Evolutionary conservation across 2,113 vertebrate genomes (phyloP), one percentile per base, ranked within the genome.

Genomic region (Podilymbus podiceps): DNA sequence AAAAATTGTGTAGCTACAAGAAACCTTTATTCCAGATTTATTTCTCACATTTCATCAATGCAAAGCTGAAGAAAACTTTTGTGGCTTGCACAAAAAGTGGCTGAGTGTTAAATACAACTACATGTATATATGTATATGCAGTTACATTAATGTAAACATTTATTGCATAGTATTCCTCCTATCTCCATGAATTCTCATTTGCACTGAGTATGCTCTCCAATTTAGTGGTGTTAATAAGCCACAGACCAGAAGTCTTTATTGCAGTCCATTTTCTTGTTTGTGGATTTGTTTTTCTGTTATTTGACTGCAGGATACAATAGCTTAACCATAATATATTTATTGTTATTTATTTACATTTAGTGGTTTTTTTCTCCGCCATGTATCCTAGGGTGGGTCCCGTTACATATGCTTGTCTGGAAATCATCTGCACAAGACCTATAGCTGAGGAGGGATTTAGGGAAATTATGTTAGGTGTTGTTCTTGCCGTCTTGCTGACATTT

Each of bases 391-490:
- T 46, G 56, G 30, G 49, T 89, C 31, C 25, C 56, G 59, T 79
- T 90, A 85, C 19, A 38, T 68, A 40, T 27, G 4, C 33, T 79
- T 2, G 2, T 86, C 91, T 92, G 93, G 83, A 96, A 95, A 78
- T 77, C 93, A 90, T 90, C 83, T 86, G 64, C 52, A 67, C 18
- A 53, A 67, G 76, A 40, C 44, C 69, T 89, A 35, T 68, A 81
- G n/a, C 53, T 87, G 60, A 71, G 64, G 21, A 92, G 38, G 76
- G 89, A 86, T 78, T 95, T 93, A 77, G 38, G 64, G 73, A 93
- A 86, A 95, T 93, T 62, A 76, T 86, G 79, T 47, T 77, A 93
- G 92, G 93, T 92, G 92, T 49, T 85, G 86, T 47, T 90, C 38
- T 93, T 83, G 55, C 72, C 23, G 21, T 76, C 67, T 90, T 92